Conservation (phyloP, 2,888 invertebrate genomes). For the Nephrotoma flavescens region DNA sequence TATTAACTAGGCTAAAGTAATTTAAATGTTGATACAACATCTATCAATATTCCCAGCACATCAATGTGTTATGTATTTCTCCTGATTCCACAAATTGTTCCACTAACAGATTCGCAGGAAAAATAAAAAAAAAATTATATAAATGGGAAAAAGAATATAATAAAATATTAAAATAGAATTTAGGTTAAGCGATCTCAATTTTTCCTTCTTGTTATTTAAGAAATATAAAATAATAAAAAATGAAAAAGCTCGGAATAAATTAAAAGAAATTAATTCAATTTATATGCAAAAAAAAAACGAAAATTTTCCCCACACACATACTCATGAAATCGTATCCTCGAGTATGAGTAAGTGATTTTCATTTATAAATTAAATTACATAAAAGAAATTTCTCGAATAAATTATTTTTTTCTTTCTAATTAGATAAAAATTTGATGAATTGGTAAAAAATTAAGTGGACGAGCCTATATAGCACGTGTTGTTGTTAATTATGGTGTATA, state of each 20-base stretch:
- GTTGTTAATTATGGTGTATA: too few species aligned
- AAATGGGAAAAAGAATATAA: not conserved
- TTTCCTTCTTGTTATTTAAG: not conserved
- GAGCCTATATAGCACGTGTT: not conserved
- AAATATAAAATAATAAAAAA: not conserved
- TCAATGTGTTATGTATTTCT: not conserved
- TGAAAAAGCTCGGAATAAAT: not conserved
- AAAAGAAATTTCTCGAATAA: not conserved
- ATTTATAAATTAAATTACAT: not conserved
- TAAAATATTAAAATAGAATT: not conserved
- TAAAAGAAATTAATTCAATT: conserved; percentile 3
- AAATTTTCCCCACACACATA: not conserved
- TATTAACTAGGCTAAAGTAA: not conserved
- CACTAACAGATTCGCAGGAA: not conserved
- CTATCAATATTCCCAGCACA: not conserved
- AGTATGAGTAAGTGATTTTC: not conserved
- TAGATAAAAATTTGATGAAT: not conserved
- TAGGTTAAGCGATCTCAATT: conserved; percentile 2
- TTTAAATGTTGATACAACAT: not conserved
- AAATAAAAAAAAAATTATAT: not conserved
- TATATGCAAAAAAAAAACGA: not conserved
- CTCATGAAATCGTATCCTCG: not conserved
- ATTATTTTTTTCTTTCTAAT: not conserved
- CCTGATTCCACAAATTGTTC: not conserved
- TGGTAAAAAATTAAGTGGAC: not conserved